Evolutionary conservation across 2,113 vertebrate species (phyloP), one percentile per base, ranked within the genome.

Genomic region (Centropus bengalensis): DNA sequence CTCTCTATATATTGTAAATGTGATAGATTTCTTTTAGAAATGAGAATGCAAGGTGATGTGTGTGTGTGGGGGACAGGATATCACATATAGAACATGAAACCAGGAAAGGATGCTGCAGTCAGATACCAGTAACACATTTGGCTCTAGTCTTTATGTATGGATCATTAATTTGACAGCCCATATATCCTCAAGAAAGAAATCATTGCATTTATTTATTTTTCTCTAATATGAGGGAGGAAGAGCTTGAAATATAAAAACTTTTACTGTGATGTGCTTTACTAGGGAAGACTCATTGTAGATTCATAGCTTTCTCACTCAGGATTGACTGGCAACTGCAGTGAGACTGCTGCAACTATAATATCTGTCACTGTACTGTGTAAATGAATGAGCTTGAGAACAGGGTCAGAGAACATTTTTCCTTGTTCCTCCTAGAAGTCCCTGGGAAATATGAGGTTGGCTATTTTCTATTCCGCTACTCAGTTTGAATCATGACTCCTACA

Each of bases 31-130:
- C 42, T 55, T 5, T 18, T 26, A 26, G 47, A 68, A 58, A 70
- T 17, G 21, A 17, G 36, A 45, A 7, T 2, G 17, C 1, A 3
- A 52, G 55, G 40, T 42, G 40, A 3, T 2, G 27, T 1, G 22
- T 2, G 36, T 6, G 33, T 40, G 28, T 49, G 51, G n/a, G n/a
- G n/a, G 33, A 28, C 17, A 56, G 28, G 21, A 19, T 22, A 38
- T 62, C 9, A n/a, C 1, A 1, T 30, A 30, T 6, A 38, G 60
- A 64, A 56, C 4, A 19, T 8, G n/a, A 84, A 69, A n/a, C 40
- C 66, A 60, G 66, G 14, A 75, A 33, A 75, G 28, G 66, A 30
- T 78, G 62, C 32, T 73, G 60, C 58, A 64, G 26, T 67, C 60
- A 38, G 54, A 20, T 38, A 64, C 26, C n/a, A 69, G 63, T 24